Evolutionary conservation across 2,113 vertebrate species (phyloP).

Genomic region (Seriola quinqueradiata): DNA sequence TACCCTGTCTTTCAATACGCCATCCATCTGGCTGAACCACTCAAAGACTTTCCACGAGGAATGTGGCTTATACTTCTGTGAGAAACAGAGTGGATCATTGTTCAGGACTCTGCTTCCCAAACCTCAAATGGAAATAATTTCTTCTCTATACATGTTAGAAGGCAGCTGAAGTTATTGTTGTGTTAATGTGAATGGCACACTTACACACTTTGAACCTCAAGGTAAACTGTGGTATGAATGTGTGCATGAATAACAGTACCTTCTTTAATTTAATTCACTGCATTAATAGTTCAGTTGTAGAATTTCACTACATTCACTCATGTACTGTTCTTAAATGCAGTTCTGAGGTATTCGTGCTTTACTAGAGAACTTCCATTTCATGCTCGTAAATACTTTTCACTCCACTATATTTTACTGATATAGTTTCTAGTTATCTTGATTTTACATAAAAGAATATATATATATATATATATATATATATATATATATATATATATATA

Average conservation of each 20-base stretch:
- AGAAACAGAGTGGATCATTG: slow-evolving; percentile 56
- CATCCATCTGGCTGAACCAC: slow-evolving; percentile 51
- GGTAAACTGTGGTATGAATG: background rate
- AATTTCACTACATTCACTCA: too few relatives aligned
- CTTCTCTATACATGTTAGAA: slow-evolving; percentile 10
- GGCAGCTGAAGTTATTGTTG: slow-evolving; percentile 12
- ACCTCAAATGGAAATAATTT: slow-evolving; percentile 40
- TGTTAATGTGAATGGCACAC: slow-evolving; percentile 8
- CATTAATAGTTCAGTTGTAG: too few relatives aligned
- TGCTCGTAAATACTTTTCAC: background rate
- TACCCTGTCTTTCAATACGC: slow-evolving; percentile 40
- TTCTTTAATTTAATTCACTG: too few relatives aligned
- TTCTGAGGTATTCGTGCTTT: too few relatives aligned
- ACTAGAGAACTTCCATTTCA: background rate
- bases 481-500: too few relatives aligned
- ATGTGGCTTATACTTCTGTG: slow-evolving; percentile 32
- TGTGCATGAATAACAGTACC: background rate
- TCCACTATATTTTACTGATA: background rate
- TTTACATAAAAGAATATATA: too few relatives aligned
- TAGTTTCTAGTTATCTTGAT: too few relatives aligned
- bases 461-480: too few relatives aligned
- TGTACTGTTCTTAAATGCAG: too few relatives aligned
- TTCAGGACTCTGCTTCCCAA: slow-evolving; percentile 26
- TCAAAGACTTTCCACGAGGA: slow-evolving; percentile 49
- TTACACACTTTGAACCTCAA: slow-evolving; percentile 6